A percentile compares a stretch with the other conserved stretches of the same genome.
Conservation (phyloP, 2,888 invertebrate species). For the Nomada hirtipes region DNA sequence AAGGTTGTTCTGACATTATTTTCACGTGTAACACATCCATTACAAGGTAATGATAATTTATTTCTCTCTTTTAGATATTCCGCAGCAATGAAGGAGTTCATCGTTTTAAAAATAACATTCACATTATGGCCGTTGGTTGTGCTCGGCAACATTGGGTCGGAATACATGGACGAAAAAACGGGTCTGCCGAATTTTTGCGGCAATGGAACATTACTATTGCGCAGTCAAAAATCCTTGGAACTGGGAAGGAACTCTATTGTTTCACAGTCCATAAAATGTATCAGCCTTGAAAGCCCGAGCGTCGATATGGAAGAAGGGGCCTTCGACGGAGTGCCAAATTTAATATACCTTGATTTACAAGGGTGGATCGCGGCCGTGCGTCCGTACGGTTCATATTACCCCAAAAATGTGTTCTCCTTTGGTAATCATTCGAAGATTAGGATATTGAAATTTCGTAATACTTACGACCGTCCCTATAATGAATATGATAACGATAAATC, state of each 20-base stretch:
- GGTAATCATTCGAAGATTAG: conserved; percentile 19
- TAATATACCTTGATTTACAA: conserved; percentile 24
- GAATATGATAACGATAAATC: rapidly evolving
- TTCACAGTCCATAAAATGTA: conserved; percentile 9
- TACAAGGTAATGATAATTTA: too few relatives aligned
- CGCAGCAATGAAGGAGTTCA: not conserved
- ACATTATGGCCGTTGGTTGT: not conserved
- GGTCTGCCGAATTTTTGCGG: not conserved
- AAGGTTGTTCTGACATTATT: too few relatives aligned
- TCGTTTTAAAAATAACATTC: not conserved
- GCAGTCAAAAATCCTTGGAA: rapidly evolving
- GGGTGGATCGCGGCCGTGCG: too few relatives aligned
- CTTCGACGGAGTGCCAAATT: conserved; percentile 33
- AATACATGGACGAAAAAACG: not conserved
- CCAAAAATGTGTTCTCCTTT: conserved; percentile 16
- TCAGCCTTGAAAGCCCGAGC: not conserved
- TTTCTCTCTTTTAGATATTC: not conserved
- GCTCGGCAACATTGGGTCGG: not conserved
- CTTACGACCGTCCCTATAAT: rapidly evolving
- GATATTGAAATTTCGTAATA: not conserved
- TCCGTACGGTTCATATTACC: too few relatives aligned
- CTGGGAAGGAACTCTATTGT: not conserved
- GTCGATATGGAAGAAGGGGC: not conserved
- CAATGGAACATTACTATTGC: not conserved
- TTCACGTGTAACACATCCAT: too few relatives aligned